Conservation (phyloP, 23 tunicate genomes). For the Aplidium turbinatum region DNA sequence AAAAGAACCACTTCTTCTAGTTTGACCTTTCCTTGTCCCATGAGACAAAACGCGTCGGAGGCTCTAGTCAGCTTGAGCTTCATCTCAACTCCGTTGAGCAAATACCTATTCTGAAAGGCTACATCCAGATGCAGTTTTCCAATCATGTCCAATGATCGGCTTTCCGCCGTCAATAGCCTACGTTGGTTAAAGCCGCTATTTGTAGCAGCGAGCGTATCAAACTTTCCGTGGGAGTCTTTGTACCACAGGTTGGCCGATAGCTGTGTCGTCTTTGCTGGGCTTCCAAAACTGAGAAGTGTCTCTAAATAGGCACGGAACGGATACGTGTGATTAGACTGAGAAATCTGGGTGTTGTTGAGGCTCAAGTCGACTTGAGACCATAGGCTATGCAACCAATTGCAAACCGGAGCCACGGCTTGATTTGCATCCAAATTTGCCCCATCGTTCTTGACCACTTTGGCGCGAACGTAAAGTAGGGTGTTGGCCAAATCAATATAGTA, state of each 20-base stretch:
- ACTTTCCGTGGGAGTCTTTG: constrained; percentile 4
- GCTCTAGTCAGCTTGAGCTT: constrained; percentile 4
- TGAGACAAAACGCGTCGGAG: constrained; percentile 5
- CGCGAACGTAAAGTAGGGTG: background rate
- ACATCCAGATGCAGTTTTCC: constrained; percentile 40
- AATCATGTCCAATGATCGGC: constrained; percentile 4
- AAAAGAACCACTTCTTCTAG: constrained; percentile 4
- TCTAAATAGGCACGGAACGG: constrained; percentile 32
- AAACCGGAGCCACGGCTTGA: background rate
- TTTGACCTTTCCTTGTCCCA: background rate
- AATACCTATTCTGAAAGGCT: constrained; percentile 25
- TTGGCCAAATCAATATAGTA: constrained; percentile 29
- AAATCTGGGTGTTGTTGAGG: constrained; percentile 4
- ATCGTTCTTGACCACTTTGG: background rate
- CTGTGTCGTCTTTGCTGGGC: constrained; percentile 9
- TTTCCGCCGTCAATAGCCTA: constrained; percentile 19
- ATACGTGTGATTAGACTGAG: constrained; percentile 9
- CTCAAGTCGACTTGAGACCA: constrained; percentile 18
- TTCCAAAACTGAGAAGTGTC: constrained; percentile 30
- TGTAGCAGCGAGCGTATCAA: constrained; percentile 2
- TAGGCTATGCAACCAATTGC: constrained; percentile 19
- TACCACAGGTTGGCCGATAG: constrained; percentile 14
- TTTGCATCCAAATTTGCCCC: constrained; percentile 23
- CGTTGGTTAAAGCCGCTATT: constrained; percentile 5
- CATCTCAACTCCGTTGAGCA: constrained; percentile 34